Evolutionary conservation across 2,888 invertebrate species (phyloP).

Genomic region (Melanotus villosus): DNA sequence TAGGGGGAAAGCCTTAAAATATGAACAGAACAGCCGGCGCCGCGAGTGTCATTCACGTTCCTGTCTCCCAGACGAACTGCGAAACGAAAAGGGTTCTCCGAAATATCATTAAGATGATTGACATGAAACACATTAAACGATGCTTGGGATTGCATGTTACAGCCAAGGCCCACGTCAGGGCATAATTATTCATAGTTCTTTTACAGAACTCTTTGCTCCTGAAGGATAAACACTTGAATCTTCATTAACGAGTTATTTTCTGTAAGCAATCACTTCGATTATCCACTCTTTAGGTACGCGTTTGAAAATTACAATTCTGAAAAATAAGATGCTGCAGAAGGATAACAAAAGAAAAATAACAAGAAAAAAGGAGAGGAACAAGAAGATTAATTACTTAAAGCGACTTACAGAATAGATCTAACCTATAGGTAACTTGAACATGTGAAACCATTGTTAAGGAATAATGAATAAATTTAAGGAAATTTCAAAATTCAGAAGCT

Average conservation of each 20-base stretch:
- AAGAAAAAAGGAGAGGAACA: no score
- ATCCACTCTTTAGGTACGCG: no score
- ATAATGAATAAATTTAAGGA: no score
- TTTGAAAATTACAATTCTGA: no score
- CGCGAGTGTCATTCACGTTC: conserved; percentile 55
- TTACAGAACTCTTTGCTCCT: conserved; percentile 8
- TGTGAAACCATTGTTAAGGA: no score
- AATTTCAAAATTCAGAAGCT: no score
- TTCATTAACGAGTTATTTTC: neutral
- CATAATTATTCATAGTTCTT: conserved; percentile 61
- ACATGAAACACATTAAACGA: conserved; percentile 67
- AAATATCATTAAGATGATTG: conserved; percentile 68
- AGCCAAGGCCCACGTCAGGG: conserved; percentile 60
- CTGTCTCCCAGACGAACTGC: conserved; percentile 59
- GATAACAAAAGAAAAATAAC: no score
- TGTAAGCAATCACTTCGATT: no score
- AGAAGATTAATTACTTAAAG: no score
- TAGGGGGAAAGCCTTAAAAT: conserved; percentile 52
- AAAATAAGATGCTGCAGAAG: no score
- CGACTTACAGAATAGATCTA: no score
- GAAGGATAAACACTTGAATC: neutral
- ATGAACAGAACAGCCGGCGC: conserved; percentile 57
- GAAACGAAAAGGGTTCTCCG: conserved; percentile 63
- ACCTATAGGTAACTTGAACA: no score
- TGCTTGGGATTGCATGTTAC: conserved; percentile 66